Base-by-base conservation (phyloP, 2,797 vertebrate species). In the Anisognathus igniventris region DNA sequence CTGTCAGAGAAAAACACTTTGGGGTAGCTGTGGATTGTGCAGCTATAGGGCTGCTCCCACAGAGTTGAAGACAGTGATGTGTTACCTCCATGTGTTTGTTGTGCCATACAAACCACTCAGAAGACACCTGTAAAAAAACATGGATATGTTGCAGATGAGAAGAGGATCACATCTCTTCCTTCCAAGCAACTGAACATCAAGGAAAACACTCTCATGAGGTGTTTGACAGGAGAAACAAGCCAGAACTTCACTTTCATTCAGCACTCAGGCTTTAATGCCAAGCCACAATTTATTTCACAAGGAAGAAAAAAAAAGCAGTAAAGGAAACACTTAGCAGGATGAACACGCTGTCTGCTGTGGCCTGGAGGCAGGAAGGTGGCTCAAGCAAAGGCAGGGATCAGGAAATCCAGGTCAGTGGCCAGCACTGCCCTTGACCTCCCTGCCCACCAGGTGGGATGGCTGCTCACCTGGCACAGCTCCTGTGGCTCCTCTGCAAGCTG, bases 151-250 rank as follows among this genome's bases (percentile, higher is more conserved):
- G 27, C 58, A 78, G 58, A 72, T 72, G 64, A 91, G 44, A 88
- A 84, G 14, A 33, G 10, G 27, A 62, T 68, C 40, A 15, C n/a
- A 73, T 64, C 66, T 39, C 67, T 84, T 68, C 60, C 79, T 95
- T 91, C 47, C 27, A 60, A 88, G 73, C 44, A 60, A 54, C 47
- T 30, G 42, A 91, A 68, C 60, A 60, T 81, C 66, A 78, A 84
- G 73, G 60, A 78, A 88, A 94, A 82, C 54, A 37, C 35, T 79
- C 33, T 31, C 40, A 20, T 27, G 74, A 92, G 57, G 61, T 72
- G 65, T 89, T 65, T 93, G 89, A 86, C 85, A 91, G 60, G 76
- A 91, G 93, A 95, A 67, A 91, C 60, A 91, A 94, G 61, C 75
- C 84, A 94, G 89, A 74, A 62, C 57, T 85, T 76, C 74, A 51